Percentiles rank a stretch among this genome's conserved stretches.
phyloP scores from a whole-genome alignment of 1,140 invertebrate genomes.

The Danaus plexippus region DNA sequence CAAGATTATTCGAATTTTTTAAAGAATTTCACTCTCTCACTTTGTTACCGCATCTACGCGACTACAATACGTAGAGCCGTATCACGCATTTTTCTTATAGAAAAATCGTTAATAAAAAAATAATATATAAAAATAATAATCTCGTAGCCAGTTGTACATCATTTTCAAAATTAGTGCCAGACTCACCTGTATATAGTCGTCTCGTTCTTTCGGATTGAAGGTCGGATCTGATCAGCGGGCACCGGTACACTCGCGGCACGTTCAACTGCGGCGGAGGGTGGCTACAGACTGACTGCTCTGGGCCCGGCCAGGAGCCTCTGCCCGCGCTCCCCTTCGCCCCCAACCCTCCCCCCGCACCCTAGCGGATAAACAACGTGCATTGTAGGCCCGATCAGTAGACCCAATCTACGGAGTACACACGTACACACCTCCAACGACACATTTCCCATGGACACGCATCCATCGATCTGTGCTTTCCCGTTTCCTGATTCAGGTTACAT shows the following conservation, averaged over 20 bases:
- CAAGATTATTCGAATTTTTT: too few species aligned
- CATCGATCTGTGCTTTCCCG: conserved; percentile 25
- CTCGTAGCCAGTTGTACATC: conserved; percentile 4
- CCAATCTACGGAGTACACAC: conserved; percentile 39
- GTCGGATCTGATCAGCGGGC: conserved; percentile 52
- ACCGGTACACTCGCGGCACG: conserved; percentile 52
- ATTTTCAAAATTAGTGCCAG: conserved; percentile 34
- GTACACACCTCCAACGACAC: conserved; percentile 32
- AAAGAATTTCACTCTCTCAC: too few species aligned
- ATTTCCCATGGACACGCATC: conserved; percentile 8
- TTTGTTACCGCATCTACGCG: conserved; percentile 18
- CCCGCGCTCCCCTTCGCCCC: conserved; percentile 39
- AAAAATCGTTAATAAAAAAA: conserved; percentile 2
- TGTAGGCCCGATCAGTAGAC: conserved; percentile 62
- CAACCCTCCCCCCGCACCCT: conserved; percentile 43
- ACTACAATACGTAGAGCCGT: conserved; percentile 29
- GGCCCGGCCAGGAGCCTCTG: conserved; percentile 59
- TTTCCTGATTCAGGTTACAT: neutral
- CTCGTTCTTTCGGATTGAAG: conserved; percentile 65
- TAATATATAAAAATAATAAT: too few species aligned
- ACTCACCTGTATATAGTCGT: conserved; percentile 63
- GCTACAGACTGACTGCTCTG: conserved; percentile 53
- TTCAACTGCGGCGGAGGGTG: conserved; percentile 45
- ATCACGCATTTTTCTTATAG: conserved; percentile 13
- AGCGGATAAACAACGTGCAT: conserved; percentile 69